These are phyloP conservation scores for Herpailurus yagouaroundi DNA, from an alignment of 2,113 vertebrate genomes.

Conservation along the genomic window DNA sequence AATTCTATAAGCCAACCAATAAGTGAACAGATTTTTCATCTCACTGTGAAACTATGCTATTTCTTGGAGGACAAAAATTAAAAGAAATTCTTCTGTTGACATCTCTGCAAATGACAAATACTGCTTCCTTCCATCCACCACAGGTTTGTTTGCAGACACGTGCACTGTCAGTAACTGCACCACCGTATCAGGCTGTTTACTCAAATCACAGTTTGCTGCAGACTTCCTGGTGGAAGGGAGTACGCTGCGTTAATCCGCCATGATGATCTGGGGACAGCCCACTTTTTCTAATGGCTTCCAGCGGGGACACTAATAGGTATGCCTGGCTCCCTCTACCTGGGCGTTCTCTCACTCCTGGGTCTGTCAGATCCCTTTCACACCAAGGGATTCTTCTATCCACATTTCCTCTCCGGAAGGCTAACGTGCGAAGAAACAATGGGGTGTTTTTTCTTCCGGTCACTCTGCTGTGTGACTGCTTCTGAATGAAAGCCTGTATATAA, in stretches of 20 bases:
- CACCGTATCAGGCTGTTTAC: not conserved
- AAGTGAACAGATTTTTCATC: not conserved
- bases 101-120: not conserved
- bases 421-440: not conserved
- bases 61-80: not conserved
- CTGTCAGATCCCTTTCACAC: not conserved
- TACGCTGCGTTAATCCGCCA: not conserved
- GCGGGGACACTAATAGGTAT: not conserved
- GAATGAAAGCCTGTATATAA: not conserved
- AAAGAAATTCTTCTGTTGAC: not conserved
- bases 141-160: not conserved
- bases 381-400: not conserved
- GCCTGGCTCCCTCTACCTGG: not conserved
- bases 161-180: not conserved
- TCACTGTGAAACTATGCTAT: not conserved
- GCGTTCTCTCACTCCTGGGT: not conserved
- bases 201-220: not conserved
- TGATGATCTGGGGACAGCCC: not conserved
- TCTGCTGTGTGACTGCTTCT: not conserved
- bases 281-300: not conserved
- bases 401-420: not conserved
- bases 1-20: not conserved
- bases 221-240: not conserved
- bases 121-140: not conserved
- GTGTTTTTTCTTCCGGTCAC: not conserved